These are phyloP conservation scores for Micropterix aruncella DNA, from an alignment of 2,888 invertebrate species.

Conservation along the genomic window DNA sequence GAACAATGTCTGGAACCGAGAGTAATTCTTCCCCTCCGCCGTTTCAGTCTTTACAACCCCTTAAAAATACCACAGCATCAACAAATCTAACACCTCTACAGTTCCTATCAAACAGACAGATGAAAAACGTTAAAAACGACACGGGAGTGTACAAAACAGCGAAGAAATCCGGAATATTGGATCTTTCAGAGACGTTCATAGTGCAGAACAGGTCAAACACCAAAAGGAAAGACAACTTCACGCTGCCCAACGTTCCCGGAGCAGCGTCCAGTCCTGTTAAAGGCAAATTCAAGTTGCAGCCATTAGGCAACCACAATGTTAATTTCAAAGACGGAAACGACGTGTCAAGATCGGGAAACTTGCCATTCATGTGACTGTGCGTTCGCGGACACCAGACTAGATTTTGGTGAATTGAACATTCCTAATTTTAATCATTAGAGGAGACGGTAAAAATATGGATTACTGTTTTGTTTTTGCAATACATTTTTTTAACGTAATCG, in stretches of 20 bases:
- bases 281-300: slow-evolving; percentile 8
- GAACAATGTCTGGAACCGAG: no score
- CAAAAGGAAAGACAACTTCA: slow-evolving; percentile 30
- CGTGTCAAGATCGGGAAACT: slow-evolving; percentile 19
- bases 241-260: slow-evolving; percentile 46
- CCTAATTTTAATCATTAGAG: no score
- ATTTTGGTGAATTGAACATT: background rate
- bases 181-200: no score
- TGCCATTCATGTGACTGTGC: slow-evolving; percentile 33
- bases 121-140: slow-evolving; percentile 3
- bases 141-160: slow-evolving; percentile 13
- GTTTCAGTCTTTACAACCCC: no score
- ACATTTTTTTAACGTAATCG: no score
- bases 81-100: slow-evolving; percentile 20
- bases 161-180: slow-evolving; percentile 6
- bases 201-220: slow-evolving; percentile 13
- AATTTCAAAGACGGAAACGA: slow-evolving; percentile 12
- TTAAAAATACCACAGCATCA: no score
- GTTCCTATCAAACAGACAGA: slow-evolving; percentile 17
- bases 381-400: slow-evolving; percentile 18
- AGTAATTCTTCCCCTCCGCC: no score
- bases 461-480: no score
- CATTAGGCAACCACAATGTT: slow-evolving; percentile 4
- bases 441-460: slow-evolving; percentile 17
- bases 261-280: slow-evolving; percentile 19